Base-by-base conservation (phyloP, 2,888 invertebrate genomes). In the Platycnemis pennipes region DNA sequence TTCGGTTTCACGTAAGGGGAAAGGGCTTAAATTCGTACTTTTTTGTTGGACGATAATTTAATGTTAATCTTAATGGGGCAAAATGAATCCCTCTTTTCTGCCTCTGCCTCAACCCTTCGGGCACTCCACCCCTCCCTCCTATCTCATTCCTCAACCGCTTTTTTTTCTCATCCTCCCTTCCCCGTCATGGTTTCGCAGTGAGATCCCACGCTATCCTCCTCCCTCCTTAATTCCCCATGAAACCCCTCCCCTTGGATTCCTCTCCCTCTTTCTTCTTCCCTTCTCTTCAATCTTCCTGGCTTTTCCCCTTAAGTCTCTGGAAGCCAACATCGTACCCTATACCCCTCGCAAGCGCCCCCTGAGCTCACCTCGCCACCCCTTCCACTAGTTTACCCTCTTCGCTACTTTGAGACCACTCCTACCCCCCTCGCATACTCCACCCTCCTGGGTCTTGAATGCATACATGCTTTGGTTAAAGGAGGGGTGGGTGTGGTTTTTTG, bases 31-130 rank as follows among this genome's bases (percentile, higher is more conserved):
- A 45, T 63, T 91, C 91, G 91, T 91, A 91, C 91, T 91, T 91
- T 91, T 89, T 63, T 44, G 69, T 56, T 69, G 63, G 91, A 91
- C 91, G 91, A 91, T 91, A 91, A 91, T 91, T 91, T 91, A 91
- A 91, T 91, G 91, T 91, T 91, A 91, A 91, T 91, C 91, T 91
- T 91, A 91, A 91, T 91, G 91, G 91, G 91, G 11, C 69, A 69
- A 91, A 91, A 91, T 91, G 91, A 91, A 91, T 91, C 91, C 91
- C 91, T 91, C 91, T 91, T 63, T 91, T 91, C 91, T 91, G n/a
- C 87, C 87, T 44, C 45, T 69, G 37, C 42, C 42, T 44, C n/a
- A 89, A 46, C 88, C 37, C 88, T 53, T 53, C n/a, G 49, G 37
- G 49, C 88, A 1, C 88, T 37, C 44, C 69, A 7, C 44, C 26